Conservation (phyloP, 2,113 vertebrate genomes). For the Zapornia atra region DNA sequence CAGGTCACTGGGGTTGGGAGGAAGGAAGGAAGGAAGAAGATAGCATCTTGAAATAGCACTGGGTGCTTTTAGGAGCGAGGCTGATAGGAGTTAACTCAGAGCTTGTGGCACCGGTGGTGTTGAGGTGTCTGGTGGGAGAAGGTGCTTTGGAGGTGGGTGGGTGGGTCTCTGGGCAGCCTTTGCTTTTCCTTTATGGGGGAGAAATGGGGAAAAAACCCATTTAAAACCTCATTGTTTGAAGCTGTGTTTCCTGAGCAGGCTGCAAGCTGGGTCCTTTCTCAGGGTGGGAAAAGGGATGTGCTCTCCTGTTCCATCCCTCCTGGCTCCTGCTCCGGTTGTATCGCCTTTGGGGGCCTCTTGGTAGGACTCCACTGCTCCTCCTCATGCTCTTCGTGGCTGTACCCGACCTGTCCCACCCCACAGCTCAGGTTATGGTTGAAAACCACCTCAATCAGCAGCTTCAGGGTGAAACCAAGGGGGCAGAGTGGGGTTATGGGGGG, state of each 20-base stretch:
- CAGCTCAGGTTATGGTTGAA: neutral
- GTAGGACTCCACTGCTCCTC: neutral
- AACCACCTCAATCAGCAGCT: neutral
- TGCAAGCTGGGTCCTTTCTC: neutral
- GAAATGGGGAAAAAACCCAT: neutral
- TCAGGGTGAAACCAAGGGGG: neutral
- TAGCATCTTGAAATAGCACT: fast-evolving
- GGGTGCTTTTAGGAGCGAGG: neutral
- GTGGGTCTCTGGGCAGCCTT: neutral
- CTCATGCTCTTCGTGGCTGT: neutral
- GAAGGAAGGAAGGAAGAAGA: neutral
- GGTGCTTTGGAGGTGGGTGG: neutral
- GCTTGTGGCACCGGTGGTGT: fast-evolving
- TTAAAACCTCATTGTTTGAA: neutral
- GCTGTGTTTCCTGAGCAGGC: neutral
- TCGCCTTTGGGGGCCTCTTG: neutral
- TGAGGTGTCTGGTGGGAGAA: neutral
- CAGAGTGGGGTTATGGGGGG: fast-evolving
- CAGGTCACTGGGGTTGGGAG: neutral
- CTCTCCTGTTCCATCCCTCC: neutral
- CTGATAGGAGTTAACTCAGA: neutral
- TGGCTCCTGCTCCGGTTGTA: neutral
- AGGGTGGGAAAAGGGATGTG: neutral
- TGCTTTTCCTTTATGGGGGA: neutral
- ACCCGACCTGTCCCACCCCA: neutral